These are phyloP conservation scores for Hirtodrosophila duncani DNA, from an alignment of 2,888 invertebrate genomes.

Conservation along the genomic window DNA sequence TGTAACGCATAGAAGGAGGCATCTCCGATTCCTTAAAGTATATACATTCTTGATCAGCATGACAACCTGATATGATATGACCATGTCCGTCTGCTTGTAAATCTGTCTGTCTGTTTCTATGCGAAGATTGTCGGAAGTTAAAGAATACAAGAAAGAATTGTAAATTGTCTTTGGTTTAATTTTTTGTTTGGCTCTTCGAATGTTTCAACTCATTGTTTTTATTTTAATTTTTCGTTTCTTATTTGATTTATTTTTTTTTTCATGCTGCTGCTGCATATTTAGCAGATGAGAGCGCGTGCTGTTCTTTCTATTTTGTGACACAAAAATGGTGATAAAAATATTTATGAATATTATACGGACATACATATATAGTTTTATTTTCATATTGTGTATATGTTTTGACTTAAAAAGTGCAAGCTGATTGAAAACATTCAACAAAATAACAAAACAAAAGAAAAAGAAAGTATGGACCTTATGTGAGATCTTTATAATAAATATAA, in stretches of 20 bases:
- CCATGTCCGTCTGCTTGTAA: too few species aligned
- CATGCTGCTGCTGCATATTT: conserved; percentile 30
- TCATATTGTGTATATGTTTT: not conserved
- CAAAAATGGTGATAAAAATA: conserved; percentile 17
- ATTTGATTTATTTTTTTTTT: conserved; percentile 19
- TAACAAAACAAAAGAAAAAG: not conserved
- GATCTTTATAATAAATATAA: not conserved
- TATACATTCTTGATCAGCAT: too few species aligned
- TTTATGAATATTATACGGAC: not conserved
- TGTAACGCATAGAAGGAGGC: too few species aligned
- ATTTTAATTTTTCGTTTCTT: conserved; percentile 2
- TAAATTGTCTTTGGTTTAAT: too few species aligned
- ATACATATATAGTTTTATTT: not conserved
- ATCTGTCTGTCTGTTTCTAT: too few species aligned
- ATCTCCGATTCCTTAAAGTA: too few species aligned
- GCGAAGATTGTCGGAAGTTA: too few species aligned
- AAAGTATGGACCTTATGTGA: too few species aligned
- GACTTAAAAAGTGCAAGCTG: conserved; percentile 5
- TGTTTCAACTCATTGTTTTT: too few species aligned
- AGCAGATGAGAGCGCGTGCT: conserved; percentile 1
- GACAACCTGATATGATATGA: too few species aligned
- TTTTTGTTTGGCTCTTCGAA: too few species aligned
- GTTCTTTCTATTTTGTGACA: conserved; percentile 1
- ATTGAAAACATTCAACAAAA: conserved; percentile 27
- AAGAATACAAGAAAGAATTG: too few species aligned